Percentiles rank a stretch among this genome's conserved stretches.
These are phyloP conservation scores for Cariama cristata DNA, from an alignment of 2,113 vertebrate species.

Conservation along the genomic window DNA sequence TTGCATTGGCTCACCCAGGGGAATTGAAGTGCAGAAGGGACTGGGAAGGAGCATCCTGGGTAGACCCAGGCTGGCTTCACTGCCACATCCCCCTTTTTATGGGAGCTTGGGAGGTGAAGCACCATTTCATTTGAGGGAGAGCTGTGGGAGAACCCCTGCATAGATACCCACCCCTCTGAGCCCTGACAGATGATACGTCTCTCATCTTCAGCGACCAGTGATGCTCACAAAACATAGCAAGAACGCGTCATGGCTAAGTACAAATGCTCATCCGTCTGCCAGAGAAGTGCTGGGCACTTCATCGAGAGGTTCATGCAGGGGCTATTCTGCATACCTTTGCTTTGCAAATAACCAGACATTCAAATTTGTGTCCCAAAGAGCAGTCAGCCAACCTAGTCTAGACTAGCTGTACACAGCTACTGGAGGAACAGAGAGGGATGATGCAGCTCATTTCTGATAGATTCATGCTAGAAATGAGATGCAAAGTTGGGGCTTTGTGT, in stretches of 20 bases:
- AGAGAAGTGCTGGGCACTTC: neutral
- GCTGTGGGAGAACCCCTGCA: neutral
- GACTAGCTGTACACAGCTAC: neutral
- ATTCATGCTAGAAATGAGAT: accelerated
- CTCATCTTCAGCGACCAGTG: neutral
- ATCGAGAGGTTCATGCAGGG: neutral
- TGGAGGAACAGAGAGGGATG: accelerated
- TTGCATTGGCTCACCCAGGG: neutral
- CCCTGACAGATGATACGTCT: neutral
- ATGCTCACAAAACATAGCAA: neutral
- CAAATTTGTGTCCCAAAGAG: neutral
- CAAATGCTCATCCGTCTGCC: neutral
- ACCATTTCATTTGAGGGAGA: neutral
- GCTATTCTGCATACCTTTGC: neutral
- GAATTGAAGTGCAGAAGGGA: neutral
- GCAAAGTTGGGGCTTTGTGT: neutral
- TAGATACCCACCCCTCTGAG: neutral
- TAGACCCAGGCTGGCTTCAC: neutral
- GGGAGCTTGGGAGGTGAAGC: neutral
- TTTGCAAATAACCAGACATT: neutral
- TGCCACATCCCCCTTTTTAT: accelerated
- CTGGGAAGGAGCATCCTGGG: neutral
- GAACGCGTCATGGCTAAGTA: neutral
- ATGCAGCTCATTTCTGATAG: neutral
- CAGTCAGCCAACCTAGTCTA: neutral